Percentiles rank a stretch among this genome's conserved stretches.
Conservation (phyloP, 2,888 invertebrate genomes). For the Pollenia angustigena region DNA sequence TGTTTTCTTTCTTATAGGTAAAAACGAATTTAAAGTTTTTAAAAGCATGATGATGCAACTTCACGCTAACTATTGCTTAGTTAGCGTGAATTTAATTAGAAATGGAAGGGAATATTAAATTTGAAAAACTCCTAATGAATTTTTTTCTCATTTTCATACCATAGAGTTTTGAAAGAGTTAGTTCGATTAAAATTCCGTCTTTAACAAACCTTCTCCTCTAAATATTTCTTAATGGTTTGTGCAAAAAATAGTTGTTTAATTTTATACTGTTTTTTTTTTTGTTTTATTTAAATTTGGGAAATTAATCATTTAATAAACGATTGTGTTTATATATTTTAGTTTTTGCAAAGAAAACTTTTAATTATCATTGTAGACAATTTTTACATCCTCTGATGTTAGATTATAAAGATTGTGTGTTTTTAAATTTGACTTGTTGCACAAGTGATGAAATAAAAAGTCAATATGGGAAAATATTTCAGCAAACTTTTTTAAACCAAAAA, state of each 20-base stretch:
- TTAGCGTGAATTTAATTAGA: no score
- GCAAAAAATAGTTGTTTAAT: no score
- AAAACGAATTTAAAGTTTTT: conserved; percentile 35
- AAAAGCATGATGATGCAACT: conserved; percentile 46
- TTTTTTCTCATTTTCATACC: no score
- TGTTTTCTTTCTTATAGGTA: conserved; percentile 10
- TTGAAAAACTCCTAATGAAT: no score
- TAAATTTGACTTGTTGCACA: conserved; percentile 5
- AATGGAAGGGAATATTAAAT: no score
- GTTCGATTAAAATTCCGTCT: no score
- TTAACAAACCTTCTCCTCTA: no score
- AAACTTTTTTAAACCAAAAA: no score
- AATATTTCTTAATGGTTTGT: no score
- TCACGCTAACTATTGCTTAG: no score
- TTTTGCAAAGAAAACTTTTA: neutral
- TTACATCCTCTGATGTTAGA: neutral
- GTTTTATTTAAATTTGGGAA: conserved; percentile 31
- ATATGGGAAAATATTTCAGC: no score
- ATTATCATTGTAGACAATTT: neutral
- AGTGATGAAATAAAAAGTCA: neutral
- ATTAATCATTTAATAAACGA: conserved; percentile 43
- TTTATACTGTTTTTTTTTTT: neutral
- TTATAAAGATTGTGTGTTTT: conserved; percentile 7
- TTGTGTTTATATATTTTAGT: conserved; percentile 1
- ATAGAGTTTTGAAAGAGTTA: no score